A percentile compares a stretch with the other conserved stretches of the same genome.
Evolutionary conservation across 2,113 vertebrate genomes (phyloP).

Genomic region (Ochotona princeps): DNA sequence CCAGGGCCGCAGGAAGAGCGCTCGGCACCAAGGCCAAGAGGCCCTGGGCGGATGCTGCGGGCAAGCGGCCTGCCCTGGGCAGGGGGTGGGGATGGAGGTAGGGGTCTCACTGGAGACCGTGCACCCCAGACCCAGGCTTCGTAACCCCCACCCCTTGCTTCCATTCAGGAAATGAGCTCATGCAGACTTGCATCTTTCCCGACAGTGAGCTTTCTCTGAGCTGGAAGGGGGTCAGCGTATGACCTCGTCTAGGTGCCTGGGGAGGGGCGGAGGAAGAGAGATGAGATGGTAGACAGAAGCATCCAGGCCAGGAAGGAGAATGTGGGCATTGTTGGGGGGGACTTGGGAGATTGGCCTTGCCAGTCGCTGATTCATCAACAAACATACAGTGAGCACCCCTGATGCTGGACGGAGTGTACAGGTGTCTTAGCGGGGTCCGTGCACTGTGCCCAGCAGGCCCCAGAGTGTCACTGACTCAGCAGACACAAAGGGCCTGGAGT

Average conservation of each 20-base stretch:
- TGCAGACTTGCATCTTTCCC: not conserved
- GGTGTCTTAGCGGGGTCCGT: too few relatives aligned
- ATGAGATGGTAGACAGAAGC: not conserved
- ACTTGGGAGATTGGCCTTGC: not conserved
- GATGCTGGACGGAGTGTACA: not conserved
- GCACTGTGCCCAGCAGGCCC: too few relatives aligned
- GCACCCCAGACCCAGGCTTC: not conserved
- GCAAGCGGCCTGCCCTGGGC: not conserved
- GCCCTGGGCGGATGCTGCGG: constrained; percentile 45
- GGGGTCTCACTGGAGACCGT: not conserved
- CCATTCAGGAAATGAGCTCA: not conserved
- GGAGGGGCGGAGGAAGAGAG: too few relatives aligned
- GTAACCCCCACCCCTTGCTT: fast-evolving
- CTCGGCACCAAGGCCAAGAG: constrained; percentile 48
- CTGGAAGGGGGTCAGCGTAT: not conserved
- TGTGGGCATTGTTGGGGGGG: not conserved
- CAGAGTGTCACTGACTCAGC: too few relatives aligned
- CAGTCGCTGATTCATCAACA: not conserved
- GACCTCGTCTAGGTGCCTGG: not conserved
- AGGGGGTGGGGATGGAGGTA: too few relatives aligned
- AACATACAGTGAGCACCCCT: not conserved
- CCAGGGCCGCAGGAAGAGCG: constrained; percentile 50
- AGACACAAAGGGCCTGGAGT: not conserved
- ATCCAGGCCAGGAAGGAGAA: not conserved
- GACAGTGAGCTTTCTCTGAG: not conserved